phyloP scores from a whole-genome alignment of 2,797 vertebrate genomes.

The Myotis findleyi region DNA sequence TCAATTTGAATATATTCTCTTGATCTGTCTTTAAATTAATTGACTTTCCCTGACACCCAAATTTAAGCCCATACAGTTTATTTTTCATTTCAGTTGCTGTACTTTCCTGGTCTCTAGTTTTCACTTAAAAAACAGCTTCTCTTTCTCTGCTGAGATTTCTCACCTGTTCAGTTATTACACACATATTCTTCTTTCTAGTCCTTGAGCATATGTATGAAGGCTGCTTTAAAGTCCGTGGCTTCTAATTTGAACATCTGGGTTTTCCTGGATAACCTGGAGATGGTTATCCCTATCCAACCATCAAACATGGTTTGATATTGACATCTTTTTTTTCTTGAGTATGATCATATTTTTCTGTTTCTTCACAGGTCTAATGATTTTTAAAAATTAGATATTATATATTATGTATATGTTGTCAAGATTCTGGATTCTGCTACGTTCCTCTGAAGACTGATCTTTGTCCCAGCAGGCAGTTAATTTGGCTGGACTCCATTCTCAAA shows the following conservation, averaged over 20 bases:
- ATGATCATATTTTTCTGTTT: neutral
- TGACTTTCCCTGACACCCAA: neutral
- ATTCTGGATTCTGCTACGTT: neutral
- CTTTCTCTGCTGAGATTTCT: neutral
- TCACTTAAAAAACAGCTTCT: neutral
- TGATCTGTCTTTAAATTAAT: neutral
- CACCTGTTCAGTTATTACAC: neutral
- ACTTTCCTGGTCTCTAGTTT: neutral
- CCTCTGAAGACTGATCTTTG: neutral
- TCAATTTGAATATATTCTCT: neutral
- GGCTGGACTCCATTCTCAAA: neutral
- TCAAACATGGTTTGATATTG: neutral
- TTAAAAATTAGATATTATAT: neutral
- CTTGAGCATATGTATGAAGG: neutral
- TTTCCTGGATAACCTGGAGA: neutral
- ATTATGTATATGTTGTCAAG: neutral
- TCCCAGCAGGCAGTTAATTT: neutral
- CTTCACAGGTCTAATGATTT: neutral
- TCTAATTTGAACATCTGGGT: neutral
- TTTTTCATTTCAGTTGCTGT: neutral
- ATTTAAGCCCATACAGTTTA: neutral
- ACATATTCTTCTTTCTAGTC: neutral
- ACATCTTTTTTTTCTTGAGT: neutral
- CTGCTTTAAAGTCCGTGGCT: neutral
- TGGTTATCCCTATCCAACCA: neutral